These are phyloP conservation scores for Pteronura brasiliensis DNA, from an alignment of 2,113 vertebrate species.

Conservation along the genomic window DNA sequence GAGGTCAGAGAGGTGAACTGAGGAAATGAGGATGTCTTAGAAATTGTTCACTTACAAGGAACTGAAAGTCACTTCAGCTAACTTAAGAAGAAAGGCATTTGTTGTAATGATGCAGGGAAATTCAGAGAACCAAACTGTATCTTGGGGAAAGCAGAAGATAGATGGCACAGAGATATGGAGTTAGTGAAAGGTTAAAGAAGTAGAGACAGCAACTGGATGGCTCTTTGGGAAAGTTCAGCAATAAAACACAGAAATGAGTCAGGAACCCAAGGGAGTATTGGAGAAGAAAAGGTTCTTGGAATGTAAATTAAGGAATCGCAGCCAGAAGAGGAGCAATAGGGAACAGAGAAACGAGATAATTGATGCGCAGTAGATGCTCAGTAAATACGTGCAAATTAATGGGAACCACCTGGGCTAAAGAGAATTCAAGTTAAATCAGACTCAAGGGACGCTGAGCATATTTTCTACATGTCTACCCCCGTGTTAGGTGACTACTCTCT, in stretches of 20 bases:
- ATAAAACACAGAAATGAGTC: constrained; percentile 52
- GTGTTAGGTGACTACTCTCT: background rate
- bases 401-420: constrained; percentile 28
- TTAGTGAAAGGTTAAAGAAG: constrained; percentile 17
- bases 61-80: constrained; percentile 26
- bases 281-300: constrained; percentile 50
- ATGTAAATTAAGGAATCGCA: constrained; percentile 26
- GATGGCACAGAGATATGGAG: background rate
- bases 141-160: background rate
- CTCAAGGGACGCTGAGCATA: constrained; percentile 22
- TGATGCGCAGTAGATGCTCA: constrained; percentile 49
- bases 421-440: constrained; percentile 42
- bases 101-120: background rate
- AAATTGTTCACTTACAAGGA: constrained; percentile 30
- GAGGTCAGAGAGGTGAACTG: background rate
- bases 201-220: background rate
- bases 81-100: background rate
- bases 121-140: background rate
- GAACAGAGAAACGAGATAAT: background rate
- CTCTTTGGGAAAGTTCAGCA: constrained; percentile 53
- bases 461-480: constrained; percentile 26
- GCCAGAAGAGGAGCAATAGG: background rate
- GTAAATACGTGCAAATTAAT: constrained; percentile 57
- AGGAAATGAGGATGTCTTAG: background rate
- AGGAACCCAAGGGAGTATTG: constrained; percentile 26